A percentile compares a stretch with the other conserved stretches of the same genome.
phyloP scores from a whole-genome alignment of 2,888 invertebrate species.

The Phyto melanocephala region DNA sequence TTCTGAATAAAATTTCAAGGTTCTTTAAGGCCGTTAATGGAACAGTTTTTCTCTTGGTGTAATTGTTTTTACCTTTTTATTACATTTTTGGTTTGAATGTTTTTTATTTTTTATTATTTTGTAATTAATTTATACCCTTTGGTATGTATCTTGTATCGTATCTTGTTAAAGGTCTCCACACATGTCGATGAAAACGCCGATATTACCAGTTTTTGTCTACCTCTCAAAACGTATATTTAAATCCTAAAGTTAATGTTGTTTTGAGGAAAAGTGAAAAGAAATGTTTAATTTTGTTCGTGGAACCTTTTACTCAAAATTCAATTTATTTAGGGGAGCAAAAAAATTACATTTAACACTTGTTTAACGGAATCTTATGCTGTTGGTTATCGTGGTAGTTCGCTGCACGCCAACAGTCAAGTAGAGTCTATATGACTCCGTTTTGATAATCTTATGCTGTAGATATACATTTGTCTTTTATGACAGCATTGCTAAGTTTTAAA shows the following conservation, averaged over 20 bases:
- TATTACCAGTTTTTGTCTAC: too few species aligned
- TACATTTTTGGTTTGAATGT: neutral
- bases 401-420: too few species aligned
- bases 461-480: too few species aligned
- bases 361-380: too few species aligned
- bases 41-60: neutral
- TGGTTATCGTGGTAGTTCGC: too few species aligned
- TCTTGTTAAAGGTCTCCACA: neutral
- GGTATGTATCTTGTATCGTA: too few species aligned
- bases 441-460: too few species aligned
- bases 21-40: neutral
- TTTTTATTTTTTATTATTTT: conserved; percentile 2
- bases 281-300: neutral
- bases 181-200: neutral
- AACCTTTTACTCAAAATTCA: neutral
- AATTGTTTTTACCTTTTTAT: neutral
- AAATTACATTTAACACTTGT: neutral
- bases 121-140: conserved; percentile 36
- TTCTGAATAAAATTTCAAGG: neutral
- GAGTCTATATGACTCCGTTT: too few species aligned
- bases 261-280: conserved; percentile 8
- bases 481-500: too few species aligned
- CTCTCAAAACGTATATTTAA: neutral
- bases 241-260: neutral
- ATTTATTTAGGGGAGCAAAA: neutral